phyloP scores from a whole-genome alignment of 2,888 invertebrate species.

The Acronicta psi region DNA sequence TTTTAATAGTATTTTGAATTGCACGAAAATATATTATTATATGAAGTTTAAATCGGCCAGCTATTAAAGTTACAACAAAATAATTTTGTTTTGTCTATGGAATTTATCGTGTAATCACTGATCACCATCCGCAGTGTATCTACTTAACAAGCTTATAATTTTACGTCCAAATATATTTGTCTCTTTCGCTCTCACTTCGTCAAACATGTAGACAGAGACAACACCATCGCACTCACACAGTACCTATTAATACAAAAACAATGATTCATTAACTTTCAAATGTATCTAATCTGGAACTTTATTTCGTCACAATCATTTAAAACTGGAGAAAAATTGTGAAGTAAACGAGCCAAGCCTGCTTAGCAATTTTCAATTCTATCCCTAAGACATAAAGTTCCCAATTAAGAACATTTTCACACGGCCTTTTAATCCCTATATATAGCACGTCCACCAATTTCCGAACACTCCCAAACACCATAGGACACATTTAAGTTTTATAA shows the following conservation, averaged over 20 bases:
- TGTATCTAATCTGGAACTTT: conserved; percentile 24
- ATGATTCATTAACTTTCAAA: conserved; percentile 5
- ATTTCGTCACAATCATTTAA: neutral
- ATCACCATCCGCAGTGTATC: conserved; percentile 8
- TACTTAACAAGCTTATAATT: conserved; percentile 21
- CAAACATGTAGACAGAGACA: conserved; percentile 11
- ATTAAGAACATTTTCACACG: conserved; percentile 9
- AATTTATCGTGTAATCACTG: conserved; percentile 5
- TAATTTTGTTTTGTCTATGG: neutral
- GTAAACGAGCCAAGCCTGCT: conserved; percentile 1
- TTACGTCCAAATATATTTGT: conserved; percentile 10
- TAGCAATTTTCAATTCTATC: conserved; percentile 13
- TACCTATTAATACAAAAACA: conserved; percentile 7
- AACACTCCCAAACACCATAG: conserved; percentile 23
- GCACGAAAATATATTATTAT: too few species aligned
- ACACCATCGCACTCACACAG: conserved; percentile 10
- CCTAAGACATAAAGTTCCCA: conserved; percentile 18
- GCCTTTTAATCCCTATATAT: conserved; percentile 12
- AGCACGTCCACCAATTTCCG: conserved; percentile 13
- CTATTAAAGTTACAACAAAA: too few species aligned
- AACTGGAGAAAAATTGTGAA: neutral
- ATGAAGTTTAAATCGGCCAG: neutral
- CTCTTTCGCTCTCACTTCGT: conserved; percentile 14
- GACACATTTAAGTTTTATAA: conserved; percentile 29
- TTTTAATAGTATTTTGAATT: neutral